phyloP scores from a whole-genome alignment of 2,113 vertebrate species.

The Melanostigma gelatinosum region DNA sequence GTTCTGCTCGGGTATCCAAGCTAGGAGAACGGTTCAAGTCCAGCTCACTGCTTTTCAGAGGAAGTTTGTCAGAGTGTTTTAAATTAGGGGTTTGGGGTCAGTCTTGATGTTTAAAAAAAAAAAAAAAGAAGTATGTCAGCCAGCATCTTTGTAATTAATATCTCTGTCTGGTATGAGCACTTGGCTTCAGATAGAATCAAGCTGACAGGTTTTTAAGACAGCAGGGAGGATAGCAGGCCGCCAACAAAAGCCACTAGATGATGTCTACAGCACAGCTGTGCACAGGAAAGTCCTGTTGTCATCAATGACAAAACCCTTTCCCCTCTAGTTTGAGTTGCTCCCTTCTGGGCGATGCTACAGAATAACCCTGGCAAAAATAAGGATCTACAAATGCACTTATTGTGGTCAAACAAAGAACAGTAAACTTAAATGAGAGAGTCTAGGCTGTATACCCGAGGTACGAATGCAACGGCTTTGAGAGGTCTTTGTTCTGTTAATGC shows the following conservation, averaged over 20 bases:
- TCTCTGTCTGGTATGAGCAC: neutral
- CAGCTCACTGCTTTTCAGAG: too few relatives aligned
- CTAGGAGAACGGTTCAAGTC: neutral
- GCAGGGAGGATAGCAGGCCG: too few relatives aligned
- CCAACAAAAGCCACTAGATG: neutral
- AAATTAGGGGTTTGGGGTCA: too few relatives aligned
- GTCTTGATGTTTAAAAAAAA: neutral
- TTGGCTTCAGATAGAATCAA: neutral
- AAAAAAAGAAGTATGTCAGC: too few relatives aligned
- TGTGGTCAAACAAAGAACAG: too few relatives aligned
- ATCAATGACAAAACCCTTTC: neutral
- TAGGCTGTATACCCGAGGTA: too few relatives aligned
- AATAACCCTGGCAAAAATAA: neutral
- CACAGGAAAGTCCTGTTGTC: neutral
- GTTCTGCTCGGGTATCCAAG: neutral
- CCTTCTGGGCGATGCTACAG: neutral
- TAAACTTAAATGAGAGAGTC: too few relatives aligned
- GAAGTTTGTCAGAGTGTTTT: too few relatives aligned
- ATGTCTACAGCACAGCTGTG: neutral
- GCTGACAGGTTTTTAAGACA: neutral
- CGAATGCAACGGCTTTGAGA: too few relatives aligned
- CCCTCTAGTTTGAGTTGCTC: too few relatives aligned
- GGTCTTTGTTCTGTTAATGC: too few relatives aligned
- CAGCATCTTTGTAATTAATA: neutral
- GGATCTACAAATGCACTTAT: neutral